Evolutionary conservation across 2,797 vertebrate genomes (phyloP), one percentile per base, ranked within the genome.

Genomic region (Molossus molossus): DNA sequence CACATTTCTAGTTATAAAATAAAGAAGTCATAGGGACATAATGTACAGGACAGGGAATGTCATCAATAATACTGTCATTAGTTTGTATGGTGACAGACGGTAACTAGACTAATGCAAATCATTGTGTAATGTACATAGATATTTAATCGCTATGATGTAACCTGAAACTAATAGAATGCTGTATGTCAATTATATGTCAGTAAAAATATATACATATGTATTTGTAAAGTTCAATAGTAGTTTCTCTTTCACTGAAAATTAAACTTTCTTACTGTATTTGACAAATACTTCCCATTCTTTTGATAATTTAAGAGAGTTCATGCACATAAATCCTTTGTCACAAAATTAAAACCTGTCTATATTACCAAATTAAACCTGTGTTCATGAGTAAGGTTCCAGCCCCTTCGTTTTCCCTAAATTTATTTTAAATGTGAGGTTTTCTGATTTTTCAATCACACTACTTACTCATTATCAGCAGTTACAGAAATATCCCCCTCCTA

Each of bases 161-260:
- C 82, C 82, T 55, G 21, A 84, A 53, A 67, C 48, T 67, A 67
- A 67, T 50, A 82, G 40, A 27, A 82, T 20, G 13, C 50, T 83
- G 1, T 65, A 67, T 53, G 62, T 33, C 62, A 53, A n/a, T 65
- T 50, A 67, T 53, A 33, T 67, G 20, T 53, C 18, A 13, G 29
- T 50, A 65, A 65, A 81, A 12, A n/a, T n/a, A 64, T 20, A 29
- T n/a, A 48, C 8, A 53, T 33, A 79, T 65, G 10, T 89, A 73
- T 37, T 70, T 88, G 25, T 55, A 70, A 80, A 17, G 33, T 93
- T 92, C 50, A 90, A 72, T 6, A 76, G 50, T 17, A 76, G 14
- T 84, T 87, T 94, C 40, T 80, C 50, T 53, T 73, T 76, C 77
- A 88, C 9, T 88, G 33, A 91, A 81, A 87, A 83, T 48, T 27